Conservation (phyloP, 2,113 vertebrate genomes). For the Phrynosoma blainvillii region DNA sequence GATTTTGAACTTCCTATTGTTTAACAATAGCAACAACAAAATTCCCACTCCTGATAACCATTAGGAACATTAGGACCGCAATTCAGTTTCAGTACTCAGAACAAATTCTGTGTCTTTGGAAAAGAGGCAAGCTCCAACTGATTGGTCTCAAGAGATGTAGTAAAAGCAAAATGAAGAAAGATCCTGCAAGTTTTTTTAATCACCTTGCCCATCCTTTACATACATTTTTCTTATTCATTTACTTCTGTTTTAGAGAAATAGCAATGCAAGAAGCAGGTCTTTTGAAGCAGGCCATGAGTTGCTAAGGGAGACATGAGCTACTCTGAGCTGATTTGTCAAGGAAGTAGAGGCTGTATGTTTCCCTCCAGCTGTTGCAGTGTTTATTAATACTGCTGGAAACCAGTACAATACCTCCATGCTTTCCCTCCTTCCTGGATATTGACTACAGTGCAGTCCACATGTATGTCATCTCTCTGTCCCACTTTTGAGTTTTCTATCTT, state of each 20-base stretch:
- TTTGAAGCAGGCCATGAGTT: not conserved
- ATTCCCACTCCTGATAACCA: not conserved
- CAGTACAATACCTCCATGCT: not conserved
- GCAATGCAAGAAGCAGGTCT: not conserved
- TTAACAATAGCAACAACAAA: not conserved
- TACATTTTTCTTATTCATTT: not conserved
- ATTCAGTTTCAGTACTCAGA: not conserved
- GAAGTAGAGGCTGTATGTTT: not conserved
- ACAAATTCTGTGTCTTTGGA: not conserved
- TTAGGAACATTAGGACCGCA: not conserved
- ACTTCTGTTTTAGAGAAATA: not conserved
- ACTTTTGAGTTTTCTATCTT: not conserved
- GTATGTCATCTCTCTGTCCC: not conserved
- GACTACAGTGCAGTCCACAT: not conserved
- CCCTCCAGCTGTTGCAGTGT: not conserved
- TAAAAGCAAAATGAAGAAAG: not conserved
- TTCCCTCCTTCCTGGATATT: not conserved
- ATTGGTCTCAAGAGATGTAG: not conserved
- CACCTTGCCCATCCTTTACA: not conserved
- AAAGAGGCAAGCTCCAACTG: not conserved
- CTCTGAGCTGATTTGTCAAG: not conserved
- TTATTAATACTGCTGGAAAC: not conserved
- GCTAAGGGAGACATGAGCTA: not conserved
- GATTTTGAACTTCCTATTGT: not conserved
- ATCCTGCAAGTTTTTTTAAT: no score